phyloP scores from a whole-genome alignment of 2,113 vertebrate genomes.

The Riparia riparia region DNA sequence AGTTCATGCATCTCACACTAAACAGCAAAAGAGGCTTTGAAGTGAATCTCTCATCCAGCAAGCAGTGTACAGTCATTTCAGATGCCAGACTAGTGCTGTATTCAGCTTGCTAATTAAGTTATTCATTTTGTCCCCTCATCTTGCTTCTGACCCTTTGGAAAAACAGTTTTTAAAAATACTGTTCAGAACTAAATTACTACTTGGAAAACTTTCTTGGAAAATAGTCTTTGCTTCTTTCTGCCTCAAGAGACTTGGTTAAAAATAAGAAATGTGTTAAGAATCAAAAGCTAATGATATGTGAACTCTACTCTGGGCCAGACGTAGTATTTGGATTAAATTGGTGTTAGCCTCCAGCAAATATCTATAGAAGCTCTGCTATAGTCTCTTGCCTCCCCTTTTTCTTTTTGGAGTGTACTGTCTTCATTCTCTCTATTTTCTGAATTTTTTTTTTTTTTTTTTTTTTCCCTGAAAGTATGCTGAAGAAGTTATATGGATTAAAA shows the following conservation, averaged over 20 bases:
- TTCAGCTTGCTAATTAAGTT: background rate
- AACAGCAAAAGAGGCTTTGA: background rate
- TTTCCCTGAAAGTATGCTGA: background rate
- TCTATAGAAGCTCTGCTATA: background rate
- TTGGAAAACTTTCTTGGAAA: background rate
- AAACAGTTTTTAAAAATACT: background rate
- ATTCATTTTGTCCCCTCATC: background rate
- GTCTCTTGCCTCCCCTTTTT: background rate
- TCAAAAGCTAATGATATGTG: background rate
- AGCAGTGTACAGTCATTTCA: background rate
- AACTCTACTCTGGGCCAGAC: background rate
- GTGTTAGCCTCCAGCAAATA: background rate
- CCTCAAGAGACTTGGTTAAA: background rate
- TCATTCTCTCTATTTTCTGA: background rate
- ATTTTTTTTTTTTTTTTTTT: too few species aligned
- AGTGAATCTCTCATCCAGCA: background rate
- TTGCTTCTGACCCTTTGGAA: background rate
- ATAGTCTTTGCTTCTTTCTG: background rate
- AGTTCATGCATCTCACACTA: background rate
- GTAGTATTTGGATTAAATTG: background rate
- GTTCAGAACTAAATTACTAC: background rate
- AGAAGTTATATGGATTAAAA: background rate
- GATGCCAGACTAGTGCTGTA: background rate
- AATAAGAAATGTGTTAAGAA: background rate
- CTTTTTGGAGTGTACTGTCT: background rate